Percentiles rank a stretch among this genome's conserved stretches.
phyloP scores from a whole-genome alignment of 2,888 invertebrate genomes.

The Cosmia pyralina region DNA sequence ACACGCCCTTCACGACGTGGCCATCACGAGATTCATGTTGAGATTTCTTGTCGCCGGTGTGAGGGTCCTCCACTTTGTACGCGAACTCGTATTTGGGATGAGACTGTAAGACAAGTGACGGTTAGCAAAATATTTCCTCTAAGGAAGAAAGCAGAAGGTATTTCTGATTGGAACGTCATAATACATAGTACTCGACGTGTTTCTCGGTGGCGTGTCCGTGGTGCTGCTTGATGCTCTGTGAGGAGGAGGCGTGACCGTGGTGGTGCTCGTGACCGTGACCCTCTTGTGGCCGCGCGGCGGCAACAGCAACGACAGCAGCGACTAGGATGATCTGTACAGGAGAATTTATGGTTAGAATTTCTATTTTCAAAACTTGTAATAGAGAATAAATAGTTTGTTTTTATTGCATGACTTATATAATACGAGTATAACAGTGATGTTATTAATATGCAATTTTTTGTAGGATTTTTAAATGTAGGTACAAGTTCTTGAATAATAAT shows the following conservation, averaged over 20 bases:
- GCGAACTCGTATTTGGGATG: constrained; percentile 72
- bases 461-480: too few species aligned
- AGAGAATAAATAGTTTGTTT: neutral
- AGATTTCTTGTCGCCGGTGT: constrained; percentile 84
- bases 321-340: constrained; percentile 22
- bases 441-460: neutral
- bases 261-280: constrained; percentile 44
- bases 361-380: neutral
- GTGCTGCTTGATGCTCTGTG: constrained; percentile 67
- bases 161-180: too few species aligned
- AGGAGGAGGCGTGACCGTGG: constrained; percentile 67
- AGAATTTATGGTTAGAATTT: neutral
- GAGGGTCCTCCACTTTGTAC: constrained; percentile 85
- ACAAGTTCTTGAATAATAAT: neutral
- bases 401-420: too few species aligned
- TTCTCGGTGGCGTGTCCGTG: constrained; percentile 43
- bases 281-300: constrained; percentile 39
- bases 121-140: neutral
- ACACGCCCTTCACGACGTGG: constrained; percentile 89
- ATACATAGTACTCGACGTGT: constrained; percentile 50
- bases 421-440: too few species aligned
- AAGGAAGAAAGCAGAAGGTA: too few species aligned
- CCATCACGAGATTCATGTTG: constrained; percentile 87
- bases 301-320: constrained; percentile 30
- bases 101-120: constrained; percentile 10